Conservation (phyloP, 2,113 vertebrate species). For the Cyprinodon tularosa region DNA sequence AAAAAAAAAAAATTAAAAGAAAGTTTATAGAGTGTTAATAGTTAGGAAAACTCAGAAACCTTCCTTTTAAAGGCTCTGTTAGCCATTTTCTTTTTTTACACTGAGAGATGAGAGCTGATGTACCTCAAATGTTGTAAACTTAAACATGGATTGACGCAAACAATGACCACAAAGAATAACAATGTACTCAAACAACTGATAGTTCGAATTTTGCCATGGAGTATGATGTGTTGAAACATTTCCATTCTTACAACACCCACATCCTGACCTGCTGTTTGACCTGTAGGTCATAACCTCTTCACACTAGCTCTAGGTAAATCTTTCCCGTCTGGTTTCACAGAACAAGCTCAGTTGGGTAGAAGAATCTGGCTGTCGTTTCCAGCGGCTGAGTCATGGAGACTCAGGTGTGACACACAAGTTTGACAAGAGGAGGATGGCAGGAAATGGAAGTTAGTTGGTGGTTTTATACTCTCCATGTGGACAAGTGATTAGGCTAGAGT, state of each 20-base stretch:
- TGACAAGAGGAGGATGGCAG: slow-evolving; percentile 27
- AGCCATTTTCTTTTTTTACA: background rate
- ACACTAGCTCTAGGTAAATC: slow-evolving; percentile 64
- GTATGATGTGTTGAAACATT: slow-evolving; percentile 43
- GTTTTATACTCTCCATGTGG: slow-evolving; percentile 22
- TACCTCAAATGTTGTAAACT: background rate
- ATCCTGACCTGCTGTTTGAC: slow-evolving; percentile 57
- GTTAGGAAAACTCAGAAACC: too few relatives aligned
- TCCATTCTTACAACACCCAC: slow-evolving; percentile 46
- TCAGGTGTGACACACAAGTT: slow-evolving; percentile 51
- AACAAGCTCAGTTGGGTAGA: slow-evolving; percentile 27
- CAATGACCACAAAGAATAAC: background rate
- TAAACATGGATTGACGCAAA: background rate
- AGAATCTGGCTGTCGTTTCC: slow-evolving; percentile 12
- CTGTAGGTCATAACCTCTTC: slow-evolving; percentile 54
- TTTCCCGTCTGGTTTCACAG: slow-evolving; percentile 61
- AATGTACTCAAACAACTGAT: slow-evolving; percentile 2
- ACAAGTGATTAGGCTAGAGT: background rate
- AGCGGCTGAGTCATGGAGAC: slow-evolving; percentile 44
- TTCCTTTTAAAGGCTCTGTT: background rate
- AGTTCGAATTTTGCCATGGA: slow-evolving; percentile 18
- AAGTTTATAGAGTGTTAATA: too few relatives aligned
- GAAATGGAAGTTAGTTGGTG: slow-evolving; percentile 19
- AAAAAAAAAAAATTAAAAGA: too few relatives aligned
- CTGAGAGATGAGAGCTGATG: background rate